These are phyloP conservation scores for Subanguina moxae DNA, from an alignment of 1,140 invertebrate species.

Conservation along the genomic window DNA sequence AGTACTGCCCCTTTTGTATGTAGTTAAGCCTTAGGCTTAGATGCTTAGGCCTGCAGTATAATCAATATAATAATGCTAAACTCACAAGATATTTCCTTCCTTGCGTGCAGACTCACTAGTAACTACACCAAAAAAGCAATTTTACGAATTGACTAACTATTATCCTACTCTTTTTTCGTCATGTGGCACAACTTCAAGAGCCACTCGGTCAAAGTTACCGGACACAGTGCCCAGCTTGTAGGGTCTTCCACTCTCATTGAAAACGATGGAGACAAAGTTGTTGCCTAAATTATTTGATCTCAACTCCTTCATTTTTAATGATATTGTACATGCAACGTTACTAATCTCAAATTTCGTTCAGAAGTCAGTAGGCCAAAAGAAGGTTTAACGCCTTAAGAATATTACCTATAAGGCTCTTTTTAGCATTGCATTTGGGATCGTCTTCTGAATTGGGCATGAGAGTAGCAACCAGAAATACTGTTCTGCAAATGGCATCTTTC, in stretches of 20 bases:
- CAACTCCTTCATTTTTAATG: no score
- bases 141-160: no score
- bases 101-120: constrained; percentile 9
- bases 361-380: neutral
- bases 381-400: no score
- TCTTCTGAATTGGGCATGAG: constrained; percentile 21
- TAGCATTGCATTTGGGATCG: constrained; percentile 18
- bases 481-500: constrained; percentile 5
- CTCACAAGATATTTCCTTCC: constrained; percentile 19
- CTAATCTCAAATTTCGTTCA: neutral
- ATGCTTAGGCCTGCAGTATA: no score
- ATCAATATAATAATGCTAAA: no score
- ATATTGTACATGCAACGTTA: no score
- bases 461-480: constrained; percentile 21
- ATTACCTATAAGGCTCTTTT: constrained; percentile 12
- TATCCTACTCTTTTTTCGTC: constrained; percentile 7
- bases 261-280: constrained; percentile 22
- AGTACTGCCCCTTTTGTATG: no score
- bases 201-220: constrained; percentile 13
- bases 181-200: constrained; percentile 20
- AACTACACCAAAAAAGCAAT: no score
- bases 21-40: no score
- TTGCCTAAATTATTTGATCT: neutral
- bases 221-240: constrained; percentile 11
- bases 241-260: constrained; percentile 25